A percentile compares a stretch with the other conserved stretches of the same genome.
phyloP scores from a whole-genome alignment of 2,113 vertebrate species.

The Chloroceryle aenea region DNA sequence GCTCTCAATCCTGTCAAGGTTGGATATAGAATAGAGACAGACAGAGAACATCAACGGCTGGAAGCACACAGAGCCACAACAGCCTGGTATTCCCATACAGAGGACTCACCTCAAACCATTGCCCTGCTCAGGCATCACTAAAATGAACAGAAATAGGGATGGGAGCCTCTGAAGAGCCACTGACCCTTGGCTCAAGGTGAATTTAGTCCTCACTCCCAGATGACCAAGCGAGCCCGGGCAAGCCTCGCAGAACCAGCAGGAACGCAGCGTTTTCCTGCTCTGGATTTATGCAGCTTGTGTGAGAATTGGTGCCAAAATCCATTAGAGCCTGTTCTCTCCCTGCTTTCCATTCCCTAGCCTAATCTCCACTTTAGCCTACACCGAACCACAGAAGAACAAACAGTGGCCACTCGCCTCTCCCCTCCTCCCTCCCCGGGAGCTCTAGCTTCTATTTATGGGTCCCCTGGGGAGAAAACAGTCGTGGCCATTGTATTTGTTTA shows the following conservation, averaged over 20 bases:
- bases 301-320: neutral
- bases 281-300: neutral
- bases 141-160: accelerated
- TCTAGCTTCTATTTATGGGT: constrained; percentile 42
- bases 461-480: constrained; percentile 42
- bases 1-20: no score
- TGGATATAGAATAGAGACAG: neutral
- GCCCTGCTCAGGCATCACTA: neutral
- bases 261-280: accelerated
- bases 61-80: neutral
- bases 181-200: neutral
- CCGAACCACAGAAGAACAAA: constrained; percentile 11
- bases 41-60: neutral
- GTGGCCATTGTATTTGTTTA: constrained; percentile 55
- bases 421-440: constrained; percentile 37
- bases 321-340: neutral
- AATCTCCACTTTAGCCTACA: constrained; percentile 2
- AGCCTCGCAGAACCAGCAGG: neutral
- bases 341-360: neutral
- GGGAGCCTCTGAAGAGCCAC: neutral
- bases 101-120: accelerated
- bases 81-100: neutral
- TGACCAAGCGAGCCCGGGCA: neutral
- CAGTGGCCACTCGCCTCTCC: neutral
- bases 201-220: accelerated